Percentiles rank a stretch among this genome's conserved stretches.
Evolutionary conservation across 2,797 vertebrate genomes (phyloP).

Genomic region (Pitangus sulphuratus): DNA sequence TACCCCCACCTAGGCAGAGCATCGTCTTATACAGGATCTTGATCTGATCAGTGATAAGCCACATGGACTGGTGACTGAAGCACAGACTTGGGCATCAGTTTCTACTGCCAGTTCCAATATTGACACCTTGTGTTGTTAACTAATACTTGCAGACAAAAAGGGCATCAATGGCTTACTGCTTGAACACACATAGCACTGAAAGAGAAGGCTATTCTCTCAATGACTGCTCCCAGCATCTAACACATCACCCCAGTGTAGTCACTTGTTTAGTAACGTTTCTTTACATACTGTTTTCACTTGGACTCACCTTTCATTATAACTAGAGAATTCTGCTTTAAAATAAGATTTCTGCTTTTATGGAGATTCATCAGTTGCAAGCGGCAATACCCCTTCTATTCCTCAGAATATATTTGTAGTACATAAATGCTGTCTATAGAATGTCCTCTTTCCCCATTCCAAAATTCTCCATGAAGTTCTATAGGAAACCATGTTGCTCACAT

Average conservation of each 20-base stretch:
- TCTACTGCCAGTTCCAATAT: slow-evolving; percentile 5
- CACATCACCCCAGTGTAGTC: background rate
- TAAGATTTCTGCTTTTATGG: background rate
- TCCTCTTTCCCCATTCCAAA: background rate
- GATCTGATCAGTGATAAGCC: background rate
- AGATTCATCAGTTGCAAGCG: background rate
- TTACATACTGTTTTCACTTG: background rate
- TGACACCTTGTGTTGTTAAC: slow-evolving; percentile 48
- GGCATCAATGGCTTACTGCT: background rate
- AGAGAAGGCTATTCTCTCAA: background rate
- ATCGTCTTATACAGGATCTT: background rate
- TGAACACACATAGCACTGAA: background rate
- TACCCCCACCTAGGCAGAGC: background rate
- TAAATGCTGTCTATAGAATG: background rate
- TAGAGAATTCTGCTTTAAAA: background rate
- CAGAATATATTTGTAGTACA: background rate
- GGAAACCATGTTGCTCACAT: background rate
- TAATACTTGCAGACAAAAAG: slow-evolving; percentile 34
- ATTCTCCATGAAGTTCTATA: background rate
- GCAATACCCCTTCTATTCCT: background rate
- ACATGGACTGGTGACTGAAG: background rate
- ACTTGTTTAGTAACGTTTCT: background rate
- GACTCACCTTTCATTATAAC: background rate
- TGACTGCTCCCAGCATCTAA: background rate
- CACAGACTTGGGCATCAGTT: background rate